phyloP scores from a whole-genome alignment of 2,888 invertebrate genomes.

The Aleiodes leptofemur region DNA sequence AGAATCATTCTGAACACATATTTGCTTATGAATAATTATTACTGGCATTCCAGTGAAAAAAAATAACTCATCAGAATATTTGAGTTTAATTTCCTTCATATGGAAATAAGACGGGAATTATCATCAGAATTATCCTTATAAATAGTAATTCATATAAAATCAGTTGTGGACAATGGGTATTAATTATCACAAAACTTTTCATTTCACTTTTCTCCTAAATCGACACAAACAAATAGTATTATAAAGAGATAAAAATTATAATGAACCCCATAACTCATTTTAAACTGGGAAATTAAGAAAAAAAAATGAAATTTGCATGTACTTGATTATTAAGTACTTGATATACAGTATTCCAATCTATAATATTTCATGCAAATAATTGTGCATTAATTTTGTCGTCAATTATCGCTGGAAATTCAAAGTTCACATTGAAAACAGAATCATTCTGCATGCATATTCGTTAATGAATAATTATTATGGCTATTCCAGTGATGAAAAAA shows the following conservation, averaged over 20 bases:
- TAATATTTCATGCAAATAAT: constrained; percentile 15
- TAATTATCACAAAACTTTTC: constrained; percentile 40
- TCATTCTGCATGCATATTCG: too few relatives aligned
- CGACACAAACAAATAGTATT: constrained; percentile 6
- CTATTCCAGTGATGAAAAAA: too few relatives aligned
- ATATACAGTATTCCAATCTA: constrained; percentile 20
- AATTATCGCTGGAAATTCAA: neutral
- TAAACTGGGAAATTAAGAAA: neutral
- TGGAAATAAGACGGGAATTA: too few relatives aligned
- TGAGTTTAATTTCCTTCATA: too few relatives aligned
- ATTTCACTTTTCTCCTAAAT: constrained; percentile 9
- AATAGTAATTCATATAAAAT: too few relatives aligned
- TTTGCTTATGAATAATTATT: too few relatives aligned
- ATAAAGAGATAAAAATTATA: constrained; percentile 9
- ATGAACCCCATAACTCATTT: neutral
- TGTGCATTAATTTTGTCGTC: constrained; percentile 16
- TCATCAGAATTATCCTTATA: too few relatives aligned
- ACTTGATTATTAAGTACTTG: constrained; percentile 18
- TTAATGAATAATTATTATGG: too few relatives aligned
- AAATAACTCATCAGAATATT: too few relatives aligned
- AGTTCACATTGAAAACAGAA: neutral
- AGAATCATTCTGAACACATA: too few relatives aligned
- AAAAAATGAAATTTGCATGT: neutral
- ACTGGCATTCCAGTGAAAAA: too few relatives aligned
- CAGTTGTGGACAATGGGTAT: constrained; percentile 63